Evolutionary conservation across 2,888 invertebrate genomes (phyloP).

Genomic region (Odontocolon sp.): DNA sequence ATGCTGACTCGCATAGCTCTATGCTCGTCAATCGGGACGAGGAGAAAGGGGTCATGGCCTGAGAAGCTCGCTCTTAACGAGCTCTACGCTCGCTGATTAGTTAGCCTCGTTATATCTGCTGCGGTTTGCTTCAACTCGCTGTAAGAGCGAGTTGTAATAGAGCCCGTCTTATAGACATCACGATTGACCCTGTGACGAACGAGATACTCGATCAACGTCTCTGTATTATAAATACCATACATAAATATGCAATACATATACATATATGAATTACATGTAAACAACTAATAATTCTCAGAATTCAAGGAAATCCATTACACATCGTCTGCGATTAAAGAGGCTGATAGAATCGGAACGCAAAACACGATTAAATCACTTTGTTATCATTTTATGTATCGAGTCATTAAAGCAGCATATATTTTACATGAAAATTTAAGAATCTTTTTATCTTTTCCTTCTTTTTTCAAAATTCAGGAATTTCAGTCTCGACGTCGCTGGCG

Average conservation of each 20-base stretch:
- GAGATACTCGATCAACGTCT: too few relatives aligned
- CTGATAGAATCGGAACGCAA: too few relatives aligned
- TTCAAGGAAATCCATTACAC: too few relatives aligned
- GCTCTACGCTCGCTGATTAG: slow-evolving; percentile 13
- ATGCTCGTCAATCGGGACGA: not conserved
- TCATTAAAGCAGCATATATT: too few relatives aligned
- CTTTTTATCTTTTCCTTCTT: not conserved
- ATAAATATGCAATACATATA: too few relatives aligned
- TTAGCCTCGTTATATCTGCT: slow-evolving; percentile 23
- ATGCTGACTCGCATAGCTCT: not conserved
- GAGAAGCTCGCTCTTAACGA: slow-evolving; percentile 6
- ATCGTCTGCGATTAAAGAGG: too few relatives aligned
- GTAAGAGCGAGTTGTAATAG: not conserved
- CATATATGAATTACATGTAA: too few relatives aligned
- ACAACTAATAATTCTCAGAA: too few relatives aligned
- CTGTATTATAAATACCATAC: too few relatives aligned
- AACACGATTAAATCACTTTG: not conserved
- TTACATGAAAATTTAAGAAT: not conserved
- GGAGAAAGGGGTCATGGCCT: slow-evolving; percentile 25
- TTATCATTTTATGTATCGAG: too few relatives aligned
- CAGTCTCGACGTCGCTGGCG: not conserved
- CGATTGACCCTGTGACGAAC: not conserved
- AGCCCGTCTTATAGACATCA: too few relatives aligned
- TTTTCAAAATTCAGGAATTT: not conserved
- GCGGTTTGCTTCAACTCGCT: not conserved